Evolutionary conservation across 2,888 invertebrate species (phyloP).

Genomic region (Acanthacorydalis orientalis): DNA sequence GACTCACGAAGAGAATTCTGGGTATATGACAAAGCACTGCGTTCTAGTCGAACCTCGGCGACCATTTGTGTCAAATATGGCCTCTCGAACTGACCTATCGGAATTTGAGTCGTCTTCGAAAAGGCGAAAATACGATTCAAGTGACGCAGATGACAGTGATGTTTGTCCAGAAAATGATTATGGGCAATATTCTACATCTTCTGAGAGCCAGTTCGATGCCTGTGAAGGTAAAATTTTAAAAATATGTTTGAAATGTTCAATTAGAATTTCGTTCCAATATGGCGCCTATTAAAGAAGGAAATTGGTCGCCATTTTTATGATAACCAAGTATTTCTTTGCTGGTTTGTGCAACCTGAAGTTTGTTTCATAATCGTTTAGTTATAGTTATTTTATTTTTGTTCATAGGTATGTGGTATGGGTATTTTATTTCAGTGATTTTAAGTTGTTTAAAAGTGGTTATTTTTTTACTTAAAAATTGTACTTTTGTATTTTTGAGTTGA

Average conservation of each 20-base stretch:
- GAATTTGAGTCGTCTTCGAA: conserved; percentile 27
- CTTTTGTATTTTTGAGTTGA: too few relatives aligned
- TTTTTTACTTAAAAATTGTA: too few relatives aligned
- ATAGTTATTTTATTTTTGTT: background rate
- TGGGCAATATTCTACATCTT: conserved; percentile 21
- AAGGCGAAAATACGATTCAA: conserved; percentile 24
- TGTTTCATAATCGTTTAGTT: background rate
- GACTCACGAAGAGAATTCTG: too few relatives aligned
- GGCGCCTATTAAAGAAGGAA: conserved; percentile 22
- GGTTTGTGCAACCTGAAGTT: background rate
- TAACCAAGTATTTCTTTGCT: background rate
- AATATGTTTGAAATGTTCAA: conserved; percentile 23
- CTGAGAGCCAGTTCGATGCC: conserved; percentile 20
- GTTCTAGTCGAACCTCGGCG: too few relatives aligned
- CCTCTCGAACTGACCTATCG: conserved; percentile 25
- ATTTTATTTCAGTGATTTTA: too few relatives aligned
- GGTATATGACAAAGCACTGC: too few relatives aligned
- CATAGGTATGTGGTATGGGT: too few relatives aligned
- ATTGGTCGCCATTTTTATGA: conserved; percentile 5
- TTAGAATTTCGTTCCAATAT: conserved; percentile 25
- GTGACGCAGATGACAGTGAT: conserved; percentile 21
- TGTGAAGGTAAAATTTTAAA: conserved; percentile 27
- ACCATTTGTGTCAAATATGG: conserved; percentile 30
- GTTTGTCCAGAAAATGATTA: conserved; percentile 22
- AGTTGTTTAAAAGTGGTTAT: too few relatives aligned